Base-by-base conservation (phyloP, 2,113 vertebrate genomes). In the Prinia subflava region DNA sequence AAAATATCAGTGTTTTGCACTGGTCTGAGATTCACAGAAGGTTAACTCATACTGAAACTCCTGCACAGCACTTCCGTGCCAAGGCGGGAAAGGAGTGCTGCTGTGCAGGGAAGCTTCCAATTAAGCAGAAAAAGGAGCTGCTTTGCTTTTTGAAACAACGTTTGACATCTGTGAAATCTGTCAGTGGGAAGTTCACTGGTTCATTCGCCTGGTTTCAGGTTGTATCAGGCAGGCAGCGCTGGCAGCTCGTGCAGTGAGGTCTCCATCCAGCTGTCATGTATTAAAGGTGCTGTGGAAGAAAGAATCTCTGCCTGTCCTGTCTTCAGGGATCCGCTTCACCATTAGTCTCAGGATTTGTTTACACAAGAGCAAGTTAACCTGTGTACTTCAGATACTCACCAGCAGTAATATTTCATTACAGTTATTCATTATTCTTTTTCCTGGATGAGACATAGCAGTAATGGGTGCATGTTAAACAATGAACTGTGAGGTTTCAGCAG, bases 21-120 rank as follows among this genome's bases (percentile, higher is more conserved):
- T 13, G 3, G 25, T 63, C 18, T 52, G 49, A 93, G 75, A 89
- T 93, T 93, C 73, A 3, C 60, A 90, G 95, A 93, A 96, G 92
- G 73, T 1, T 87, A 90, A 96, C 79, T 97, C 96, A 96, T 96
- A 94, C 19, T 14, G 94, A 96, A 96, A 97, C 92, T 96, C 60
- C 33, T 75, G 68, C 18, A 3, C 88, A 90, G 87, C 76, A 12
- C 94, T 96, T 96, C 88, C 16, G 93, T 71, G 83, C 90, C 28
- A 15, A 62, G 83, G 73, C 4, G 4, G 90, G 80, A 86, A 90
- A 87, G 71, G 75, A 94, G 92, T 83, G 64, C 17, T 73, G 10
- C 13, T 67, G 75, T 76, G 44, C 67, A 57, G 79, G 94, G 94
- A 95, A 96, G 93, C 88, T 88, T 96, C 93, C 95, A 74, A 70